These are phyloP conservation scores for Perca flavescens DNA, from an alignment of 2,113 vertebrate genomes.

Conservation along the genomic window DNA sequence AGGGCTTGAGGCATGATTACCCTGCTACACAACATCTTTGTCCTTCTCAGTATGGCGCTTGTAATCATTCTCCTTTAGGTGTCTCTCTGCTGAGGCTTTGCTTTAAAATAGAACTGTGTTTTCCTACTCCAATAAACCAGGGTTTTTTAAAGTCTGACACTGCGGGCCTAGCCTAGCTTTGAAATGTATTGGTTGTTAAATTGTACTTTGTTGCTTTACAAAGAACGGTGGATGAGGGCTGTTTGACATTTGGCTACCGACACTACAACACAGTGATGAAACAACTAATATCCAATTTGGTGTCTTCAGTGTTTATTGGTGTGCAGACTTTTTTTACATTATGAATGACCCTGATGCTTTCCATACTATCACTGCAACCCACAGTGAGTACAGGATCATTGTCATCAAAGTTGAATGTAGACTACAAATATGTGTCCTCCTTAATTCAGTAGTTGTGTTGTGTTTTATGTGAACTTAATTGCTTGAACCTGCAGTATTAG, in stretches of 20 bases:
- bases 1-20: slow-evolving; percentile 35
- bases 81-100: background rate
- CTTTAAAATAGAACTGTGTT: slow-evolving; percentile 10
- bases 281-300: no score
- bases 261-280: no score
- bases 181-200: no score
- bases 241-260: background rate
- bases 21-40: slow-evolving; percentile 12
- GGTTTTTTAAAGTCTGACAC: background rate
- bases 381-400: no score
- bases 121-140: background rate
- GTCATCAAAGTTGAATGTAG: no score
- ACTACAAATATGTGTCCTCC: no score
- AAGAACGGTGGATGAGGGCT: background rate
- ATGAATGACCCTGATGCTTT: no score
- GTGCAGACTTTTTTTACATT: no score
- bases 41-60: slow-evolving; percentile 23
- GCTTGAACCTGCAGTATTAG: background rate
- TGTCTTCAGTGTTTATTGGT: no score
- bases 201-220: background rate
- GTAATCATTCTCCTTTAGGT: background rate
- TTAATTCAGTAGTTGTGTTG: background rate
- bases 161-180: background rate
- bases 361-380: no score
- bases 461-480: background rate